phyloP scores from a whole-genome alignment of 2,797 vertebrate genomes.

The Bufotes viridis region DNA sequence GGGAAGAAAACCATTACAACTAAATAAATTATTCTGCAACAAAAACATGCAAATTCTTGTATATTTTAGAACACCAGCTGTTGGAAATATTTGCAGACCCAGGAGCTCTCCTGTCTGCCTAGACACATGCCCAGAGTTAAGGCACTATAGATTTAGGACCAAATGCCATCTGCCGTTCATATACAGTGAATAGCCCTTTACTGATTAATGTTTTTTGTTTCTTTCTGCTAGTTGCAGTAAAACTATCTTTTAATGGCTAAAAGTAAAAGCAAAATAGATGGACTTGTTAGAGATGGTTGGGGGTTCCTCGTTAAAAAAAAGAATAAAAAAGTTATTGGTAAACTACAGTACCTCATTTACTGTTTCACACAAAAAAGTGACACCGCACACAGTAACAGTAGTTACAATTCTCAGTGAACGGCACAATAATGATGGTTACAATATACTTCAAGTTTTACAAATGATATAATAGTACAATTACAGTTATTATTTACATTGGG shows the following conservation, averaged over 20 bases:
- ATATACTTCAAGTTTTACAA: too few relatives aligned
- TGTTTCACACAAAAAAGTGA: too few relatives aligned
- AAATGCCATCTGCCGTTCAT: background rate
- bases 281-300: too few relatives aligned
- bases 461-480: too few relatives aligned
- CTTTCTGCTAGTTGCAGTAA: background rate
- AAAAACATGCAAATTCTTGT: background rate
- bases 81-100: background rate
- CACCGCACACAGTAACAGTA: too few relatives aligned
- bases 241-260: background rate
- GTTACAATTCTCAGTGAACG: too few relatives aligned
- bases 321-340: too few relatives aligned
- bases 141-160: background rate
- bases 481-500: too few relatives aligned
- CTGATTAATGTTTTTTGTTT: background rate
- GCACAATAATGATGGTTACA: too few relatives aligned
- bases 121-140: background rate
- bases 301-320: too few relatives aligned
- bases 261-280: too few relatives aligned
- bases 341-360: too few relatives aligned
- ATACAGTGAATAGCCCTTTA: background rate
- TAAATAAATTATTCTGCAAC: background rate
- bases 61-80: conserved; percentile 4
- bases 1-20: background rate
- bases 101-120: background rate